Conservation (phyloP, 2,888 invertebrate species). For the Andrena camellia region DNA sequence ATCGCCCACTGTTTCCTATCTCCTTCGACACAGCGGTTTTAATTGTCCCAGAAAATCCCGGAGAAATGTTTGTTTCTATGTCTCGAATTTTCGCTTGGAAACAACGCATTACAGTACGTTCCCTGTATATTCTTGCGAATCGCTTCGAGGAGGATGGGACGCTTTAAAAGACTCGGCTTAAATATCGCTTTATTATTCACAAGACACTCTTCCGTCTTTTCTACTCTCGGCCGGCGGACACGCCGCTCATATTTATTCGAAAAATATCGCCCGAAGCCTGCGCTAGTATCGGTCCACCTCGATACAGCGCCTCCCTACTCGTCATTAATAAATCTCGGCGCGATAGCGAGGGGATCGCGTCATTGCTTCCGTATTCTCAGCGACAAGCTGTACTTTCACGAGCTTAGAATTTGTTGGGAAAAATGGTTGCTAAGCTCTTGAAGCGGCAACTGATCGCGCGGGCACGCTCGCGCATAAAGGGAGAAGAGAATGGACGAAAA, state of each 20-base stretch:
- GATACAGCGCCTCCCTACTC: background rate
- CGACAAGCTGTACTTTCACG: background rate
- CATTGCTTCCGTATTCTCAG: conserved; percentile 5
- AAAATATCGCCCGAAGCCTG: conserved; percentile 2
- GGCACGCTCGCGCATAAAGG: background rate
- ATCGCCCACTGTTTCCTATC: background rate
- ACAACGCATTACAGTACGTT: background rate
- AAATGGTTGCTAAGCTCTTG: conserved; percentile 11
- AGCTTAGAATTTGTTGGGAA: conserved; percentile 13
- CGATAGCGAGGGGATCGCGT: background rate
- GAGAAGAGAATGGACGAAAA: background rate
- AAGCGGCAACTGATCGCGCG: conserved; percentile 8
- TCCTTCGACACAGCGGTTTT: background rate
- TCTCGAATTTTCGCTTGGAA: background rate
- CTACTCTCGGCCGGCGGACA: background rate
- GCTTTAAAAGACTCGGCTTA: background rate
- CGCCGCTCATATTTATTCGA: conserved; percentile 30
- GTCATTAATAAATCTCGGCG: conserved; percentile 50
- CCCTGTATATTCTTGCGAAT: background rate
- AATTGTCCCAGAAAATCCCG: no score
- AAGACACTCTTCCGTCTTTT: background rate
- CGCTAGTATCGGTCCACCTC: background rate
- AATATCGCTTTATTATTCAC: conserved; percentile 42
- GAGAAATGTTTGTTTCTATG: background rate
- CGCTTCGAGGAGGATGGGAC: background rate